These are phyloP conservation scores for Oryzias curvinotus DNA, from an alignment of 2,113 vertebrate species.

Conservation along the genomic window DNA sequence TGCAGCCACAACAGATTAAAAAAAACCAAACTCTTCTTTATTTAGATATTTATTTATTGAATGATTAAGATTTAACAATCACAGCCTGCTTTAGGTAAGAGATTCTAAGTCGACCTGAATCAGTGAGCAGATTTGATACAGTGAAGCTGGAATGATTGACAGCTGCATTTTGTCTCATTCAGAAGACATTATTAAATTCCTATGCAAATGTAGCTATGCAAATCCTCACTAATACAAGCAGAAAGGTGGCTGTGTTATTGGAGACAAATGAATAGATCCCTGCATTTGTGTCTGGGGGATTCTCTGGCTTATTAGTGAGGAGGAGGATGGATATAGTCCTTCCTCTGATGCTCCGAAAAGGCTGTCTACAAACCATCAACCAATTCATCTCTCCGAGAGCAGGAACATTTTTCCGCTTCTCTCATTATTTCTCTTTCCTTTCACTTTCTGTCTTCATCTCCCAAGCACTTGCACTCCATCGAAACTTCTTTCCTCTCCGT, in stretches of 20 bases:
- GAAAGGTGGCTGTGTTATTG: constrained; percentile 67
- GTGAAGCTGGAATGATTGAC: constrained; percentile 61
- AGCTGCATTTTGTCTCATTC: constrained; percentile 54
- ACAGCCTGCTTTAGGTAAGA: background rate
- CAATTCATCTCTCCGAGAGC: constrained; percentile 65
- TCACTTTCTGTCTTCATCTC: constrained; percentile 59
- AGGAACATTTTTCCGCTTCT: constrained; percentile 59
- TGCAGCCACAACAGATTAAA: no score
- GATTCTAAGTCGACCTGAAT: constrained; percentile 8
- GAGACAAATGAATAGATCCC: constrained; percentile 68
- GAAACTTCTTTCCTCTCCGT: constrained; percentile 16
- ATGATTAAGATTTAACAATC: background rate
- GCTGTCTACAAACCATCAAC: constrained; percentile 68
- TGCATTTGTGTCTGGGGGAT: constrained; percentile 65
- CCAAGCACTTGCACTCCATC: constrained; percentile 47
- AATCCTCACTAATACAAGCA: constrained; percentile 66
- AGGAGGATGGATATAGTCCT: constrained; percentile 64
- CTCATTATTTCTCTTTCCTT: constrained; percentile 64
- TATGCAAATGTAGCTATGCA: constrained; percentile 70
- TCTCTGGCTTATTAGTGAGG: constrained; percentile 70
- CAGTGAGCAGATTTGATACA: constrained; percentile 5
- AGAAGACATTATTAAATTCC: constrained; percentile 67
- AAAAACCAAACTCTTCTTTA: no score
- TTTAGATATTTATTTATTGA: no score
- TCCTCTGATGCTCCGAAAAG: constrained; percentile 63